Base-by-base conservation (phyloP, 2,797 vertebrate species). In the Botia kubotai region DNA sequence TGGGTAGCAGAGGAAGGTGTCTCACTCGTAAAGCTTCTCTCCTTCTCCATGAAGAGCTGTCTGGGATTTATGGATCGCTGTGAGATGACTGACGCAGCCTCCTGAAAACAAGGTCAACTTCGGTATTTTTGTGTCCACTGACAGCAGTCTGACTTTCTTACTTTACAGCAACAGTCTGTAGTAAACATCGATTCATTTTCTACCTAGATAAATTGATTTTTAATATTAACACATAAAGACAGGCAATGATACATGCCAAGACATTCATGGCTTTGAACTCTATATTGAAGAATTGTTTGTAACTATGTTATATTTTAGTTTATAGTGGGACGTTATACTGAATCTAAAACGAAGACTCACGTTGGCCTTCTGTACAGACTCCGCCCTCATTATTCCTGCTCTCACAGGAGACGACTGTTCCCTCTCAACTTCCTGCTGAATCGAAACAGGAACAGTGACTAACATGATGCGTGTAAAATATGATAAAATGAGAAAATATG, bases 41-140 rank as follows among this genome's bases (percentile, higher is more conserved):
- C 95, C 88, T 84, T 93, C 83, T 96, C 93, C 82, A 86, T 92
- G 90, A 98, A 98, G 48, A 97, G 87, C 50, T 98, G 96, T 1
- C 95, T 93, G 2, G 96, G 95, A 79, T 97, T 96, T 68, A 93
- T 80, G 0, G 92, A 83, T 17, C 94, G 92, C 89, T 95, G 95
- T 0, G 93, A 91, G 75, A 94, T 92, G 74, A 94, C 66, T 0
- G 89, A 89, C 0, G 93, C 91, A 0, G 94, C 93, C 83, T 96
- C 95, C 96, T 97, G 69, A 77, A 63, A 62, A 23, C 23, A 26
- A 77, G 17, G 26, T 50, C 5, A 43, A 73, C 7, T 26, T 23
- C 17, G 36, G 5, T 14, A 23, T 39, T 71, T 67, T 63, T 14
- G 7, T 60, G 11, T 73, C 23, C 33, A 65, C 10, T 10, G 46